Conservation (phyloP, 2,797 vertebrate species). For the Hyperoplus immaculatus region DNA sequence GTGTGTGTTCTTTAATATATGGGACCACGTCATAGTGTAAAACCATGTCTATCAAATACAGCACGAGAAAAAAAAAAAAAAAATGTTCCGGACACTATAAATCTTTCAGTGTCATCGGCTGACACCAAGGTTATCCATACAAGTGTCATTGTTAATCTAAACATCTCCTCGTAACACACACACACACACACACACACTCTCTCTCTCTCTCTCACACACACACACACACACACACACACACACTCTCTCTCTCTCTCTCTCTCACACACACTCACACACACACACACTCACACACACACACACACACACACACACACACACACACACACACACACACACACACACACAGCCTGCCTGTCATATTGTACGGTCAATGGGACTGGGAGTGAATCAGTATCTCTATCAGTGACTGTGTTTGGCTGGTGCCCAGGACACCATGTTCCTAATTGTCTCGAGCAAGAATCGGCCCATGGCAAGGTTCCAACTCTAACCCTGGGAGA, state of each 20-base stretch:
- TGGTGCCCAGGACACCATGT: constrained; percentile 72
- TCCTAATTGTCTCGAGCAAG: constrained; percentile 68
- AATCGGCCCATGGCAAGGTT: constrained; percentile 52
- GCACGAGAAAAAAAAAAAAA: constrained; percentile 21
- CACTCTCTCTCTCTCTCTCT: constrained; percentile 17
- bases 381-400: constrained; percentile 58
- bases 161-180: constrained; percentile 1
- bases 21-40: neutral
- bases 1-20: no score
- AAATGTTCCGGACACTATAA: constrained; percentile 6
- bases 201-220: constrained; percentile 53
- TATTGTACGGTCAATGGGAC: constrained; percentile 56
- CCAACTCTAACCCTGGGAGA: constrained; percentile 46
- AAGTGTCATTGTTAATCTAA: constrained; percentile 34
- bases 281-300: constrained; percentile 3
- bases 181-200: constrained; percentile 1
- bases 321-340: neutral
- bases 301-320: constrained; percentile 26
- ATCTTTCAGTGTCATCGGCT: constrained; percentile 33
- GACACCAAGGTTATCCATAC: constrained; percentile 54
- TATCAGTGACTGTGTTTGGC: constrained; percentile 59
- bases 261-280: no score
- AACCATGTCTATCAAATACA: constrained; percentile 12
- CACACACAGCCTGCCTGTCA: constrained; percentile 25
- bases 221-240: constrained; percentile 16